Evolutionary conservation across 1,140 invertebrate genomes (phyloP).

Genomic region (Calosoma granatense): DNA sequence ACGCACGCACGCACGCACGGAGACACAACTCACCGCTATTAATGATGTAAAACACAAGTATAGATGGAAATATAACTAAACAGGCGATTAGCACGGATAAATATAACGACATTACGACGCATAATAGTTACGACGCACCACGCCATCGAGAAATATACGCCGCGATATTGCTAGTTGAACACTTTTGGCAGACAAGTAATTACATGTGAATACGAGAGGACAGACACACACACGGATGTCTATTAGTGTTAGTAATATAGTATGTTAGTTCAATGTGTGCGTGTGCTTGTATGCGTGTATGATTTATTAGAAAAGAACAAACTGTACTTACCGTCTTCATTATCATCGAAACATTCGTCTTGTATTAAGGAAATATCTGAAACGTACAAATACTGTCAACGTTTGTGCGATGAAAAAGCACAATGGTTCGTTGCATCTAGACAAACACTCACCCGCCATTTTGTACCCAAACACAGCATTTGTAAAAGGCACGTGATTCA

Average conservation of each 20-base stretch:
- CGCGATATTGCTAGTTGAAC: neutral
- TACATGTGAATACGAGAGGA: neutral
- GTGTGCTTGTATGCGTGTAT: too few relatives aligned
- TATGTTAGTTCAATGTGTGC: too few relatives aligned
- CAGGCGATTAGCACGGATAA: neutral
- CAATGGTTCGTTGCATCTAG: constrained; percentile 8
- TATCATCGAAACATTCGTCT: constrained; percentile 26
- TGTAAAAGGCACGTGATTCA: constrained; percentile 27
- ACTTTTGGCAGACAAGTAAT: neutral
- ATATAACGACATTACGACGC: neutral
- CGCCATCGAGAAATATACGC: neutral
- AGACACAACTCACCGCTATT: neutral
- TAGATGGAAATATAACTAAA: neutral
- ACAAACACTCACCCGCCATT: constrained; percentile 31
- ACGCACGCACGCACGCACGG: too few relatives aligned
- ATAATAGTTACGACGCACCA: constrained; percentile 2
- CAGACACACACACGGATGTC: neutral
- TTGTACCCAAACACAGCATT: constrained; percentile 31
- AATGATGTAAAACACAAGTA: neutral
- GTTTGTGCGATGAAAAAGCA: constrained; percentile 16
- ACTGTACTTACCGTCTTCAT: constrained; percentile 29
- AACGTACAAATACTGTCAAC: constrained; percentile 20
- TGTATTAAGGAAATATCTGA: constrained; percentile 29
- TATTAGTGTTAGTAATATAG: too few relatives aligned
- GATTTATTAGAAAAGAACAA: neutral